Conservation (phyloP, 2,113 vertebrate genomes). For the Cyprinodon variegatus region DNA sequence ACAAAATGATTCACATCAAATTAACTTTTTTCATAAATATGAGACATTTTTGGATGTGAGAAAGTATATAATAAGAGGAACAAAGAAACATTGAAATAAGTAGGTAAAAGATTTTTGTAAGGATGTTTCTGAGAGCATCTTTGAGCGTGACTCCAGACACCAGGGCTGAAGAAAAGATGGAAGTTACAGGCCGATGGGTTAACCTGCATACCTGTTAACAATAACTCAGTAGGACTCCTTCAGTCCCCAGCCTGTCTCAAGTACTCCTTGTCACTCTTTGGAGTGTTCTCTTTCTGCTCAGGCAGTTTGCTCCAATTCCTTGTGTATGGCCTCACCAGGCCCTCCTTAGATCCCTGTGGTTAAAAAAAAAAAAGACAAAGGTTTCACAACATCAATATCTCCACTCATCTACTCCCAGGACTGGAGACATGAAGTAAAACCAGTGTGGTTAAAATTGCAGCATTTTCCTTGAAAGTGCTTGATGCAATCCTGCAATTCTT, state of each 20-base stretch:
- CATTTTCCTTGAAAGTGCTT: slow-evolving; percentile 44
- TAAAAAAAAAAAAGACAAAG: slow-evolving; percentile 57
- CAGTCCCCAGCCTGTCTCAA: slow-evolving; percentile 66
- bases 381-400: slow-evolving; percentile 58
- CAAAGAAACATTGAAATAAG: slow-evolving; percentile 27
- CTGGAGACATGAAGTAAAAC: slow-evolving; percentile 34
- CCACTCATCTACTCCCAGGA: slow-evolving; percentile 22
- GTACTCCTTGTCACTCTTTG: slow-evolving; percentile 72
- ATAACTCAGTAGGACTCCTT: slow-evolving; percentile 70
- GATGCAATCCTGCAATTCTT: slow-evolving; percentile 32
- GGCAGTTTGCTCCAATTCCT: slow-evolving; percentile 54
- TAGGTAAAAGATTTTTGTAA: slow-evolving; percentile 10
- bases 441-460: slow-evolving; percentile 54
- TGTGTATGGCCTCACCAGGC: slow-evolving; percentile 54
- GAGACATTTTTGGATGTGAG: slow-evolving; percentile 52
- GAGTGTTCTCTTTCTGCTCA: slow-evolving; percentile 69
- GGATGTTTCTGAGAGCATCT: slow-evolving; percentile 8
- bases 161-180: slow-evolving; percentile 51
- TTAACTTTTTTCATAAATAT: slow-evolving; percentile 38
- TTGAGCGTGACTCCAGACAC: slow-evolving; percentile 28
- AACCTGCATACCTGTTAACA: slow-evolving; percentile 67
- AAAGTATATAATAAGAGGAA: neutral
- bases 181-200: slow-evolving; percentile 65
- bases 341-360: slow-evolving; percentile 50
- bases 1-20: slow-evolving; percentile 48